phyloP scores from a whole-genome alignment of 2,888 invertebrate species.

The Lepidocyrtoides sp. region DNA sequence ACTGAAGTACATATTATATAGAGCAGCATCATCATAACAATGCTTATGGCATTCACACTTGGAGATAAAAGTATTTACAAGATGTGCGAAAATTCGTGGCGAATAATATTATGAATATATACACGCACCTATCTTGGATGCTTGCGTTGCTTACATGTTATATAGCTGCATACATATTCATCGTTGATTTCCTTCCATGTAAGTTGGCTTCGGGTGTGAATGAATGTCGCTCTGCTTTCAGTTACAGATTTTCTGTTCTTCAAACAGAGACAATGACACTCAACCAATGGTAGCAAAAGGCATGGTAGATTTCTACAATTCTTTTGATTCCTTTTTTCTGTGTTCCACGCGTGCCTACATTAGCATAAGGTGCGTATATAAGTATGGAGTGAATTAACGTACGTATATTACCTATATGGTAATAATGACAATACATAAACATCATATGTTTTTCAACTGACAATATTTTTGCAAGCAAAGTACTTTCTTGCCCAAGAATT shows the following conservation, averaged over 20 bases:
- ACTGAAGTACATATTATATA: no score
- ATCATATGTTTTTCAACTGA: no score
- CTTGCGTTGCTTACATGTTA: not conserved
- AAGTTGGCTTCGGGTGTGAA: no score
- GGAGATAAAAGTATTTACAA: not conserved
- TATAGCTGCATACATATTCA: no score
- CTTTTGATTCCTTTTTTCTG: slow-evolving; percentile 28
- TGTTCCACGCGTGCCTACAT: not conserved
- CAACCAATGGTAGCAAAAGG: not conserved
- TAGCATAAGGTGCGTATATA: slow-evolving; percentile 7
- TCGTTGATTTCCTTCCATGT: no score
- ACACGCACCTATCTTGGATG: not conserved
- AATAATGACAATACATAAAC: not conserved
- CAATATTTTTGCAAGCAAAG: not conserved
- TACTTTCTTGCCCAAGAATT: not conserved
- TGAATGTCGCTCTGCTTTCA: no score
- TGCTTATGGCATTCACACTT: not conserved
- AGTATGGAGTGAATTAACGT: slow-evolving; percentile 5
- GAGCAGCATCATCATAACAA: no score
- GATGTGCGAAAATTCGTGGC: not conserved
- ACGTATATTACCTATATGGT: slow-evolving; percentile 26
- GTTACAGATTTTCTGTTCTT: no score
- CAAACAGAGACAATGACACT: no score
- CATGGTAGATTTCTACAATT: not conserved
- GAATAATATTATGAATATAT: not conserved